Conservation (phyloP, 2,113 vertebrate species). For the Fulica atra region DNA sequence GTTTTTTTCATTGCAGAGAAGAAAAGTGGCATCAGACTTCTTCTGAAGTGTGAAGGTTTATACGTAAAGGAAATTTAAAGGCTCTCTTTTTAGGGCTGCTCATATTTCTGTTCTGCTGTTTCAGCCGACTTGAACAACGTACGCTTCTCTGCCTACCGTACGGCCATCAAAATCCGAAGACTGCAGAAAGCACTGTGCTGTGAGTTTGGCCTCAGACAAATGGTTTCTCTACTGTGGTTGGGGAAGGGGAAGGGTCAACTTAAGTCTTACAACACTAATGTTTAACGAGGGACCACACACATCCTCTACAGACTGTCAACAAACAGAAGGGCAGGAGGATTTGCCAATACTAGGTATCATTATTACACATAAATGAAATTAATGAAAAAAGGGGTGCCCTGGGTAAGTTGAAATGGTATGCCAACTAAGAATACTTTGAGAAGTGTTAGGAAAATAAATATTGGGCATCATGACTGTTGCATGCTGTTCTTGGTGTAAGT, state of each 20-base stretch:
- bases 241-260: not conserved
- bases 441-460: not conserved
- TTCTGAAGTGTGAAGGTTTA: not conserved
- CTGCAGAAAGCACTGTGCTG: conserved; percentile 95
- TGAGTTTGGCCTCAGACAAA: conserved; percentile 76
- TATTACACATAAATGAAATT: not conserved
- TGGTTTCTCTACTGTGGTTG: not conserved
- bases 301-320: not conserved
- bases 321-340: not conserved
- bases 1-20: not conserved
- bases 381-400: not conserved
- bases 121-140: conserved; percentile 96
- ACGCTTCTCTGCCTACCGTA: conserved; percentile 97
- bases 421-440: not conserved
- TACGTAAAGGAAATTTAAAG: not conserved
- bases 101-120: conserved; percentile 40
- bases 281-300: not conserved
- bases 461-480: not conserved
- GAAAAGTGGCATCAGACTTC: not conserved
- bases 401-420: not conserved
- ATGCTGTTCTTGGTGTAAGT: not conserved
- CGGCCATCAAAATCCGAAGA: conserved; percentile 96
- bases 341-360: not conserved
- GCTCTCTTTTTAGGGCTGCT: not conserved
- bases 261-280: not conserved